These are phyloP conservation scores for Pristionchus fissidentatus DNA, from an alignment of 2,888 invertebrate genomes.

Conservation along the genomic window DNA sequence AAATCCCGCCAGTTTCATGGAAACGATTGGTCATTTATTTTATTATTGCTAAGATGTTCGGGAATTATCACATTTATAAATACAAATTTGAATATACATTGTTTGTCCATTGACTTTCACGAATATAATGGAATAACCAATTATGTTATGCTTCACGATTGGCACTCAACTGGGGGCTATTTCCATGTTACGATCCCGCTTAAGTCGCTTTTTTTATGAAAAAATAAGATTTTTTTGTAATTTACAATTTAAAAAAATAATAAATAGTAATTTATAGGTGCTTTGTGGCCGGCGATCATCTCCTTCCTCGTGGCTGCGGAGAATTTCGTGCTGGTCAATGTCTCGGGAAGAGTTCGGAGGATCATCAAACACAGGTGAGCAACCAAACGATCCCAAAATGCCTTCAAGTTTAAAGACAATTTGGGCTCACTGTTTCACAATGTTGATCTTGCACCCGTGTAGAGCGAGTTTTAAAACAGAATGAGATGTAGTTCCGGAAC, in stretches of 20 bases:
- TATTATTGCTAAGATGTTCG: background rate
- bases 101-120: too few species aligned
- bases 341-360: background rate
- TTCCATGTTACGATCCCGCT: background rate
- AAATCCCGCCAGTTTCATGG: slow-evolving; percentile 36
- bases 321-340: slow-evolving; percentile 19
- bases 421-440: too few species aligned
- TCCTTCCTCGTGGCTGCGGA: slow-evolving; percentile 20
- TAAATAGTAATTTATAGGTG: slow-evolving; percentile 3
- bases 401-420: too few species aligned
- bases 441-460: too few species aligned
- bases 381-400: background rate
- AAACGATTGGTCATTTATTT: background rate
- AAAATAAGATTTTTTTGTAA: too few species aligned
- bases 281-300: slow-evolving; percentile 13
- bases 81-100: too few species aligned
- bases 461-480: too few species aligned
- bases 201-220: background rate
- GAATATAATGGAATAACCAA: too few species aligned
- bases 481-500: too few species aligned
- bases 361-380: slow-evolving; percentile 16
- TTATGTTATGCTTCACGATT: too few species aligned
- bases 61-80: too few species aligned
- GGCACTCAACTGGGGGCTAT: background rate
- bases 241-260: background rate